A percentile compares a stretch with the other conserved stretches of the same genome.
phyloP scores from a whole-genome alignment of 2,113 vertebrate genomes.

The Murina feae region DNA sequence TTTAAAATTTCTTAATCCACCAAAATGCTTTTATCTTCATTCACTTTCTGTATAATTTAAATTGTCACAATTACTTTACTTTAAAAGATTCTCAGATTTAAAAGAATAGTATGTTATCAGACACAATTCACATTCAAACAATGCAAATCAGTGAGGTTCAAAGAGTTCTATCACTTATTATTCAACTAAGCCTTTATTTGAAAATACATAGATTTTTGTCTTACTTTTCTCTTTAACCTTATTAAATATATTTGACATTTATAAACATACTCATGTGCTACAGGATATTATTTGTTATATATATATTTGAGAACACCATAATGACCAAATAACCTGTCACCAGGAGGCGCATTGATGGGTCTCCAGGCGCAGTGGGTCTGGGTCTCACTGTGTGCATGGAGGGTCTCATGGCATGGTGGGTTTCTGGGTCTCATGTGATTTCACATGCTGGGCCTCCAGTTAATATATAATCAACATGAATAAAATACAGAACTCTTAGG shows the following conservation, averaged over 20 bases:
- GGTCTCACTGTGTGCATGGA: too few species aligned
- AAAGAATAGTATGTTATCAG: not conserved
- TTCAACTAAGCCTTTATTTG: not conserved
- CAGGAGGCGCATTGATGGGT: too few species aligned
- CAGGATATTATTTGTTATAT: not conserved
- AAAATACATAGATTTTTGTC: not conserved
- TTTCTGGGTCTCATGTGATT: too few species aligned
- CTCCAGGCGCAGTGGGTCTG: too few species aligned
- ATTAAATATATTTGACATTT: not conserved
- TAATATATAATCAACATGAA: not conserved
- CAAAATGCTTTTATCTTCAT: not conserved
- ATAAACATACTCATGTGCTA: not conserved
- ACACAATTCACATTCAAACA: not conserved
- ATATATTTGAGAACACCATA: too few species aligned
- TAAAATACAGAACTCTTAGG: not conserved
- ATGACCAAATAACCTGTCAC: too few species aligned
- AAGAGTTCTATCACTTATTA: not conserved
- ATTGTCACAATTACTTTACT: not conserved
- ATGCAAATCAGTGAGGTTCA: not conserved
- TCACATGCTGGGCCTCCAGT: too few species aligned
- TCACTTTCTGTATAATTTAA: not conserved
- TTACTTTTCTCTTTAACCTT: not conserved
- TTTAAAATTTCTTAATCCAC: not conserved
- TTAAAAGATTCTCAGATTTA: not conserved
- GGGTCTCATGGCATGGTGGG: too few species aligned